Base-by-base conservation (phyloP, 2,888 invertebrate genomes). In the Epinotia bilunana region DNA sequence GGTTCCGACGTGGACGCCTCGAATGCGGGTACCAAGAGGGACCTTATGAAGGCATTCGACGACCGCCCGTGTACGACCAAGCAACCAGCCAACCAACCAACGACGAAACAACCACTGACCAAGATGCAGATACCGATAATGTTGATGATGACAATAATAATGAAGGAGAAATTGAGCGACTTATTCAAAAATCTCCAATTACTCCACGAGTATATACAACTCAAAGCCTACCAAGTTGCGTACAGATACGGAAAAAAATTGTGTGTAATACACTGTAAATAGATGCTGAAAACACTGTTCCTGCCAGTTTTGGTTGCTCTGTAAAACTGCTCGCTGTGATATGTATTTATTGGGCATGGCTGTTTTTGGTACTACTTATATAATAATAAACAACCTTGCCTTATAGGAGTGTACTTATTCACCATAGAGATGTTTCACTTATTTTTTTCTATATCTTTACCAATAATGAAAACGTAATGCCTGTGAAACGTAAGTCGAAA, bases 11-110 rank as follows among this genome's bases (percentile, higher is more conserved):
- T 4, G 65, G 65, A 12, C 65, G 65, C 0, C 53, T 65, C 16
- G 65, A 65, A 33, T 65, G 65, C 11, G 65, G 65, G 33, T 65
- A 65, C 53, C 6, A 28, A n/a, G 65, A 65, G 5, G 65, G n/a
- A 18, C 65, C 65, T 18, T 65, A 16, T 65, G 65, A 65, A 33
- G 65, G 65, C 53, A 65, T 65, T 53, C 65, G 65, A 12, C n/a
- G 65, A 65, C 65, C 65, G 6, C 65, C 65, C 4, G 65, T 65
- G 1, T 65, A 65, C 53, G 53, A 65, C 53, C 46, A 23, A 2
- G 16, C 46, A 16, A 12, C 28, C 60, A 3, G 33, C 39, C n/a
- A n/a, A 33, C 3, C 46, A 64, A 23, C 46, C 3, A 18, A 65
- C 16, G 49, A 64, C 4, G n/a, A n/a, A n/a, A 53, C n/a, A 5